Evolutionary conservation across 2,797 vertebrate species (phyloP).

Genomic region (Nyctibius grandis): DNA sequence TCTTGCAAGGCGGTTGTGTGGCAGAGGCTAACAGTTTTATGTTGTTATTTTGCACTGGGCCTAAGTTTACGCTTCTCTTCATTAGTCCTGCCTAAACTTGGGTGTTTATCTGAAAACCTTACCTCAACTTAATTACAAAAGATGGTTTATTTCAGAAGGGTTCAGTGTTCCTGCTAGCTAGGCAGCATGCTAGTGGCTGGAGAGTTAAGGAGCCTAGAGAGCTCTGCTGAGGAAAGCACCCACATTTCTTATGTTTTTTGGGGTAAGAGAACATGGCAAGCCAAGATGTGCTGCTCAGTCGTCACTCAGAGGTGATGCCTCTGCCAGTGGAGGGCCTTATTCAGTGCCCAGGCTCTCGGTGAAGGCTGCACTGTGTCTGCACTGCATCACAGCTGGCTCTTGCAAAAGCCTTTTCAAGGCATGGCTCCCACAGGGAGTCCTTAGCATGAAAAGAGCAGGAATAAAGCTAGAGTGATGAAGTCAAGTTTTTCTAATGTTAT

Average conservation of each 20-base stretch:
- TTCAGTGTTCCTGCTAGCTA: neutral
- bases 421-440: neutral
- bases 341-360: neutral
- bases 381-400: neutral
- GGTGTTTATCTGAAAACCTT: neutral
- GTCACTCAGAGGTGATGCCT: neutral
- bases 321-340: neutral
- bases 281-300: neutral
- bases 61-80: neutral
- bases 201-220: neutral
- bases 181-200: neutral
- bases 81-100: neutral
- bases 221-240: neutral
- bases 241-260: neutral
- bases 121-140: neutral
- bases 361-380: neutral
- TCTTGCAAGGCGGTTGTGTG: neutral
- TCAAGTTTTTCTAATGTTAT: neutral
- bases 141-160: neutral
- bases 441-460: neutral
- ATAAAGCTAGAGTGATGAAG: neutral
- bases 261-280: neutral
- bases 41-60: neutral
- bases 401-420: neutral
- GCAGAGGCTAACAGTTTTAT: neutral